These are phyloP conservation scores for Ploceus nigricollis DNA, from an alignment of 2,113 vertebrate genomes.

Conservation along the genomic window DNA sequence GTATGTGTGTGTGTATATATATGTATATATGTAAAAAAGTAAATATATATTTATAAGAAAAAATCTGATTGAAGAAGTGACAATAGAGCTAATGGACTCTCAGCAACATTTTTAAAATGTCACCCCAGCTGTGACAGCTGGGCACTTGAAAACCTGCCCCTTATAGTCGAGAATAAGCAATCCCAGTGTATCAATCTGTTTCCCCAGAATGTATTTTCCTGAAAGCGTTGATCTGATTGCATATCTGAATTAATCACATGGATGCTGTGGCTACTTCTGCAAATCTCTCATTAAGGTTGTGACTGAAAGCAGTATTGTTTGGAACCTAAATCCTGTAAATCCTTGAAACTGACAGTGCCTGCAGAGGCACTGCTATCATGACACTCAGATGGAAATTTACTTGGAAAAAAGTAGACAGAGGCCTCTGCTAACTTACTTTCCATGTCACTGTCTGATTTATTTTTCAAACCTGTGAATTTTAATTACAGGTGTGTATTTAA, in stretches of 20 bases:
- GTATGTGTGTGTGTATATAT: too few species aligned
- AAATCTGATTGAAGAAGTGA: background rate
- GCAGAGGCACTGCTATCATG: background rate
- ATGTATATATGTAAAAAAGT: background rate
- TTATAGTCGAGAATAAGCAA: conserved; percentile 8
- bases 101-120: background rate
- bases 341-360: background rate
- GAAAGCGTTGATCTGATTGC: conserved; percentile 16
- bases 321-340: background rate
- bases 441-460: background rate
- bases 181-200: conserved; percentile 6
- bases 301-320: background rate
- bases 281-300: background rate
- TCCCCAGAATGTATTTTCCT: conserved; percentile 14
- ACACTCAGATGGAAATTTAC: background rate
- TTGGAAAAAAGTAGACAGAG: background rate
- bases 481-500: background rate
- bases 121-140: background rate
- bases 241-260: conserved; percentile 35
- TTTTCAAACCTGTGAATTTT: background rate
- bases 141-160: background rate
- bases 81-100: background rate
- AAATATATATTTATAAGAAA: background rate
- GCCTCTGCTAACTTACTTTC: background rate
- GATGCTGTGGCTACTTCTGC: background rate